Base-by-base conservation (phyloP, 2,113 vertebrate species). In the Eupsittula cactorum region DNA sequence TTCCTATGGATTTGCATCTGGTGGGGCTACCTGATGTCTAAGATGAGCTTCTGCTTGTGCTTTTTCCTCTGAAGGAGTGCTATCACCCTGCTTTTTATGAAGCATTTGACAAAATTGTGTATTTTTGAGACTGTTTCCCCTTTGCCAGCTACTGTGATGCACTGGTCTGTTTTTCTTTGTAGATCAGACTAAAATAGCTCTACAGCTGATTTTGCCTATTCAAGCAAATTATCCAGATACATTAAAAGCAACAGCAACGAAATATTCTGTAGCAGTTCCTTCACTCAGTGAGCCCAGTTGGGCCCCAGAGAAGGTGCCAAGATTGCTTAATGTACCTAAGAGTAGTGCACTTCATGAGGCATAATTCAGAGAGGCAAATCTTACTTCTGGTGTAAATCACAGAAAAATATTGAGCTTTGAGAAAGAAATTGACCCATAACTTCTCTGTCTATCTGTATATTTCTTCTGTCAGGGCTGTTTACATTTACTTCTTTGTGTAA, bases 401-500 rank as follows among this genome's bases (percentile, higher is more conserved):
- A 31, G 18, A 86, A 83, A 37, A 86, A 52, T n/a, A 82, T 2
- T 59, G 49, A 62, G 63, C 65, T 79, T 28, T 49, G 76, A 79
- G 80, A 69, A 86, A 19, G 29, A 88, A 88, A 69, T 28, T 57
- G 64, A 59, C 23, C n/a, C 25, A 6, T 60, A 90, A 60, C 29
- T 81, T 95, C 57, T 53, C 53, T 42, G 24, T 57, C 53, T 73
- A 17, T 79, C 65, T 93, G 65, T 60, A 11, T 81, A 68, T 49
- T 90, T 81, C 52, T 92, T 93, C 52, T 88, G 77, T 91, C 47
- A 33, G 24, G 31, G 44, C 21, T 90, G 82, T 86, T 95, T 93
- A 90, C 18, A 79, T 95, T 91, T 95, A 80, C 62, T 76, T 28
- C 69, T 84, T 89, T 81, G 79, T 88, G 88, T 94, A 89, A 88